phyloP scores from a whole-genome alignment of 2,888 invertebrate species.

The Ormyrus rosae region DNA sequence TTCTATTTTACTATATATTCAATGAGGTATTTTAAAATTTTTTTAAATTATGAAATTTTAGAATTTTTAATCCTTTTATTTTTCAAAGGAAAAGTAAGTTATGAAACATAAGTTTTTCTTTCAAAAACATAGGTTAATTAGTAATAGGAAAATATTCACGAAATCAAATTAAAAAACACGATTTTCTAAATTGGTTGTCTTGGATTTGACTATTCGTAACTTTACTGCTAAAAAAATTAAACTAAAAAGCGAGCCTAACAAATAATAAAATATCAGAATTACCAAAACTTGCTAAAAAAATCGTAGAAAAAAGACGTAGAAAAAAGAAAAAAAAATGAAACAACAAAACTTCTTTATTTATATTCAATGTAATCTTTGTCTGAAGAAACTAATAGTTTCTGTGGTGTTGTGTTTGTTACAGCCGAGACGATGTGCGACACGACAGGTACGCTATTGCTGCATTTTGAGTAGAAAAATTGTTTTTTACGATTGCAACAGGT shows the following conservation, averaged over 20 bases:
- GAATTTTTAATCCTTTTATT: no score
- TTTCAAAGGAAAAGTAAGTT: no score
- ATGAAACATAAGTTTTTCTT: no score
- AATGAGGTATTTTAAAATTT: no score
- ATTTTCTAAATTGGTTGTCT: constrained; percentile 64
- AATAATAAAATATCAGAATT: not conserved
- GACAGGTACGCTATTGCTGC: constrained; percentile 75
- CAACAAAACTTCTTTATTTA: not conserved
- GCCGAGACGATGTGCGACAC: constrained; percentile 76
- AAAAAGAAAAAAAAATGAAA: not conserved
- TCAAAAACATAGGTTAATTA: no score
- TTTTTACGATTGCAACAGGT: constrained; percentile 73
- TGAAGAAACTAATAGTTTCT: constrained; percentile 48
- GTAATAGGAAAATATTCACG: constrained; percentile 7
- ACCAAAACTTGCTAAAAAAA: not conserved
- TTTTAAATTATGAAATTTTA: no score
- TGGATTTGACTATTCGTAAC: constrained; percentile 66
- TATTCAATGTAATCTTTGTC: constrained; percentile 7
- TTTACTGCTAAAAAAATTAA: not conserved
- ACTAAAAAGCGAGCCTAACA: constrained; percentile 6
- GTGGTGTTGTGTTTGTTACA: constrained; percentile 71
- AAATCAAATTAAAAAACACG: constrained; percentile 27
- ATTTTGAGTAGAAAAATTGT: constrained; percentile 69
- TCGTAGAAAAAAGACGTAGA: not conserved
- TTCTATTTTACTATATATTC: no score